These are phyloP conservation scores for Elmis aenea DNA, from an alignment of 2,888 invertebrate genomes.

Conservation along the genomic window DNA sequence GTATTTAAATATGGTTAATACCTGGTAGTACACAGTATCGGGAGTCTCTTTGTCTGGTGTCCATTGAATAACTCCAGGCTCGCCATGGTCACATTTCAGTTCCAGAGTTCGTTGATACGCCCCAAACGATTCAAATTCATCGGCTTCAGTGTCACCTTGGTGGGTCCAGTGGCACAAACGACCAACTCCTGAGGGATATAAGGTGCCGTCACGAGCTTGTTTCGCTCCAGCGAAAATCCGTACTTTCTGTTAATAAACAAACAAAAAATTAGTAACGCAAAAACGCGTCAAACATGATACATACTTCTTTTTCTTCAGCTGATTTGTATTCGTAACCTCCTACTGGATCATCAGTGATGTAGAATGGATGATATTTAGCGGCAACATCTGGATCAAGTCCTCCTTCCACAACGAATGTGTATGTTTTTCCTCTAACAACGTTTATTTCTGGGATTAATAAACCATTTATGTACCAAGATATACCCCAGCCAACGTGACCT, in stretches of 20 bases:
- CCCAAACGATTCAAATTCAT: slow-evolving; percentile 82
- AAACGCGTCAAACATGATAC: slow-evolving; percentile 13
- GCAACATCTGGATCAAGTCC: slow-evolving; percentile 73
- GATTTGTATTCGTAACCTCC: slow-evolving; percentile 85
- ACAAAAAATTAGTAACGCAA: slow-evolving; percentile 50
- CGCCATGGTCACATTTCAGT: slow-evolving; percentile 77
- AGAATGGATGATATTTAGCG: slow-evolving; percentile 87
- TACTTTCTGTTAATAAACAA: slow-evolving; percentile 54
- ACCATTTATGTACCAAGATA: slow-evolving; percentile 93
- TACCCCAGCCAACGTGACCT: slow-evolving; percentile 93
- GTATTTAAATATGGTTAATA: slow-evolving; percentile 44
- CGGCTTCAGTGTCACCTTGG: slow-evolving; percentile 68
- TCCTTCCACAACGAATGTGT: slow-evolving; percentile 85
- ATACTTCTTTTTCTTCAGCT: slow-evolving; percentile 73
- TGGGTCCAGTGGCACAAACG: slow-evolving; percentile 86
- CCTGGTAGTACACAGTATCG: slow-evolving; percentile 90
- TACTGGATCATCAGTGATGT: slow-evolving; percentile 87
- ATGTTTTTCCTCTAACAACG: slow-evolving; percentile 79
- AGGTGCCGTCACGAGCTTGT: slow-evolving; percentile 61
- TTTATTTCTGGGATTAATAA: slow-evolving; percentile 86
- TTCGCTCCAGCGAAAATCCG: slow-evolving; percentile 79
- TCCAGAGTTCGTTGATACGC: slow-evolving; percentile 83
- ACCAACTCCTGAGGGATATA: slow-evolving; percentile 73
- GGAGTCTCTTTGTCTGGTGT: slow-evolving; percentile 82
- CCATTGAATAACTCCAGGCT: slow-evolving; percentile 82